These are phyloP conservation scores for Rotaria macrura DNA, from an alignment of 2,888 invertebrate species.

Conservation along the genomic window DNA sequence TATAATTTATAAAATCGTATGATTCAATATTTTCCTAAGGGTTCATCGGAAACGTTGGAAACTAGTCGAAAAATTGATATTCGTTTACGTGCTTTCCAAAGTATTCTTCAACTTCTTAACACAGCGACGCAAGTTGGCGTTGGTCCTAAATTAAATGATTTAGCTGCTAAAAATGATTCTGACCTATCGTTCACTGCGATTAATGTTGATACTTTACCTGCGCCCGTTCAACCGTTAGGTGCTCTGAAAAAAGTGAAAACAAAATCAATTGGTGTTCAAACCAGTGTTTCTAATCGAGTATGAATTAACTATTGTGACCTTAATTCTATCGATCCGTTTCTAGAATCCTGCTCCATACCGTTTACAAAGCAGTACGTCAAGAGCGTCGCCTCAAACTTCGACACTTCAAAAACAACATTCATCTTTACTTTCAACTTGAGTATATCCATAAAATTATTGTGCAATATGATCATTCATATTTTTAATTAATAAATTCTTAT, in stretches of 20 bases:
- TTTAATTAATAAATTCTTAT: neutral
- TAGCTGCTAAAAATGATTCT: neutral
- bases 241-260: constrained; percentile 43
- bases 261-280: constrained; percentile 46
- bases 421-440: neutral
- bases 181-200: constrained; percentile 37
- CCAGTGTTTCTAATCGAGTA: constrained; percentile 47
- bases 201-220: constrained; percentile 42
- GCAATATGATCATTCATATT: neutral
- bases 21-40: too few species aligned
- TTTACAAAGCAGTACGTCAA: neutral
- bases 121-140: neutral
- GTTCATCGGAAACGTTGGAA: neutral
- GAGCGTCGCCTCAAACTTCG: too few species aligned
- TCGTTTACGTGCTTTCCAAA: neutral
- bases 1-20: too few species aligned
- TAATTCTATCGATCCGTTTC: neutral
- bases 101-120: neutral
- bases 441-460: neutral
- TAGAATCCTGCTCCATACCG: constrained; percentile 12
- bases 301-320: neutral
- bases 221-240: constrained; percentile 41
- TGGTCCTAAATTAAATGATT: constrained; percentile 7
- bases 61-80: neutral
- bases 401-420: neutral